Conservation (phyloP, 1,140 invertebrate genomes). For the Pachypeltis micranthus region DNA sequence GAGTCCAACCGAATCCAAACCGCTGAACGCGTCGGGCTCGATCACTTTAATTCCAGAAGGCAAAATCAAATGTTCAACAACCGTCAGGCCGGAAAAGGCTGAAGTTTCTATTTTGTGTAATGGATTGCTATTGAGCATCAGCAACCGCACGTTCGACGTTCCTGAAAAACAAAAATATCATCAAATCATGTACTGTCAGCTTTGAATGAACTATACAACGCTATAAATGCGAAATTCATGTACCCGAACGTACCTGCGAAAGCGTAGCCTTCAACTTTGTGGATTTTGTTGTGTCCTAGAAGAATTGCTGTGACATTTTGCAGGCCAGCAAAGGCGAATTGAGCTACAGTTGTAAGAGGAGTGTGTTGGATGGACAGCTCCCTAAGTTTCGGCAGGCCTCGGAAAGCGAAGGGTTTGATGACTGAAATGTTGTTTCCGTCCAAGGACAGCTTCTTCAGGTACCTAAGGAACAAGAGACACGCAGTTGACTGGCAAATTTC, state of each 20-base stretch:
- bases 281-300: conserved; percentile 63
- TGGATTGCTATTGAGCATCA: conserved; percentile 65
- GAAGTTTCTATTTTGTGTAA: conserved; percentile 56
- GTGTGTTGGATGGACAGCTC: conserved; percentile 72
- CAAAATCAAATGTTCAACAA: conserved; percentile 59
- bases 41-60: conserved; percentile 61
- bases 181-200: too few relatives aligned
- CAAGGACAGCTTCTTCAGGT: conserved; percentile 56
- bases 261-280: conserved; percentile 60
- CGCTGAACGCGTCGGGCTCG: conserved; percentile 64
- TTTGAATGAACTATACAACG: too few relatives aligned
- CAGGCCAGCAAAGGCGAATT: conserved; percentile 66
- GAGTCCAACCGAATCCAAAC: conserved; percentile 61
- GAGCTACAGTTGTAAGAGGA: conserved; percentile 56
- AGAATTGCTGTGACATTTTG: conserved; percentile 65
- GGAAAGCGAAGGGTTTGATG: conserved; percentile 70
- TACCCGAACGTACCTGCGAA: conserved; percentile 47
- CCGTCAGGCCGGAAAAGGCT: conserved; percentile 66
- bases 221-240: too few relatives aligned
- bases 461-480: too few relatives aligned
- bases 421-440: conserved; percentile 68
- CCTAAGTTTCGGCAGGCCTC: conserved; percentile 56
- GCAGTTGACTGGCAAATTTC: too few relatives aligned
- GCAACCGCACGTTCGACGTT: conserved; percentile 61
- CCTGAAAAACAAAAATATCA: conserved; percentile 41